Percentiles rank a stretch among this genome's conserved stretches.
Conservation (phyloP, 2,113 vertebrate species). For the Paedocypris sp. region DNA sequence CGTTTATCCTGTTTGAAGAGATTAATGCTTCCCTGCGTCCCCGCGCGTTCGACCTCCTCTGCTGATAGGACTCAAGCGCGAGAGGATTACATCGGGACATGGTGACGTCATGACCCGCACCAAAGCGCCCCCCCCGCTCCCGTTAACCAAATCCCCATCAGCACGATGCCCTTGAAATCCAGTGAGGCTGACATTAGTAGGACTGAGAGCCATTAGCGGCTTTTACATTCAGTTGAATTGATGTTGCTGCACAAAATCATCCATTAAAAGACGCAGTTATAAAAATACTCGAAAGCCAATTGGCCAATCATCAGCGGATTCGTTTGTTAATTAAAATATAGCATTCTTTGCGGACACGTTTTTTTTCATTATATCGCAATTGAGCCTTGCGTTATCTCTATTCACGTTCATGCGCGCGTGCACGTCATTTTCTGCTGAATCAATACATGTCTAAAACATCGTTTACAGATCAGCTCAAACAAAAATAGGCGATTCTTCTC, state of each 20-base stretch:
- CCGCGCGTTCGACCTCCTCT: slow-evolving; percentile 64
- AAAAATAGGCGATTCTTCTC: too few species aligned
- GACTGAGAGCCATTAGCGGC: slow-evolving; percentile 34
- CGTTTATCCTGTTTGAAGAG: slow-evolving; percentile 57
- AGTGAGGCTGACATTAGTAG: slow-evolving; percentile 58
- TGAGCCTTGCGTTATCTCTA: too few species aligned
- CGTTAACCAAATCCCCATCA: slow-evolving; percentile 78
- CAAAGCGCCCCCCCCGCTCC: slow-evolving; percentile 44
- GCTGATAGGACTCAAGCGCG: slow-evolving; percentile 67
- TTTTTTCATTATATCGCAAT: too few species aligned
- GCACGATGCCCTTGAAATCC: slow-evolving; percentile 80
- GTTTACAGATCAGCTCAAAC: too few species aligned
- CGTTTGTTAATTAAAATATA: too few species aligned
- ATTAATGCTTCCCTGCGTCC: slow-evolving; percentile 56
- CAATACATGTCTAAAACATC: too few species aligned
- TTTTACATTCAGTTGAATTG: neutral
- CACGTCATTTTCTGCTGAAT: too few species aligned
- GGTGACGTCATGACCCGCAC: slow-evolving; percentile 77
- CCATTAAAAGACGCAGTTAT: neutral
- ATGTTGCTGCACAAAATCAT: neutral
- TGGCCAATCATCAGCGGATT: too few species aligned
- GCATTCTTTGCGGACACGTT: too few species aligned
- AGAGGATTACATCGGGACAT: slow-evolving; percentile 79
- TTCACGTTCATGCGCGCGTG: too few species aligned
- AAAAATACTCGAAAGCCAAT: neutral